Conservation (phyloP, 2,888 invertebrate genomes). For the Seira musarum region DNA sequence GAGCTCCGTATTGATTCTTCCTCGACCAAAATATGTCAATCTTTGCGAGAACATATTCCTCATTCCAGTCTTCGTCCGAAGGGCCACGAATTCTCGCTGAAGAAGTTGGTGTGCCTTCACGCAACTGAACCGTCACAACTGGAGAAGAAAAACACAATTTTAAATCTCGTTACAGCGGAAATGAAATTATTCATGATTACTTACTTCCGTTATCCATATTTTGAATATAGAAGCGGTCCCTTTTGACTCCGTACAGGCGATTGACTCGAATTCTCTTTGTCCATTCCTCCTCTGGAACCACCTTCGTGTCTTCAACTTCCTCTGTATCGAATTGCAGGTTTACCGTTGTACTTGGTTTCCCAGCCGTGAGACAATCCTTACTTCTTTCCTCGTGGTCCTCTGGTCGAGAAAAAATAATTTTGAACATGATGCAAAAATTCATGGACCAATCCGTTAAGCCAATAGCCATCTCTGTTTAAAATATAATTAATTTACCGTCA, state of each 20-base stretch:
- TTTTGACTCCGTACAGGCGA: constrained; percentile 54
- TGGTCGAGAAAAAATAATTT: no score
- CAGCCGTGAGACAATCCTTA: background rate
- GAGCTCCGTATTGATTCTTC: constrained; percentile 39
- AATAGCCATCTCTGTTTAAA: no score
- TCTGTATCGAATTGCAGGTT: background rate
- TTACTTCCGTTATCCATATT: constrained; percentile 57
- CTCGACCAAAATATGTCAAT: constrained; percentile 48
- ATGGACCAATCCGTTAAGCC: no score
- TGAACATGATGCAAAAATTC: no score
- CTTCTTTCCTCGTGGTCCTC: no score
- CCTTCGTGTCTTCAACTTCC: no score
- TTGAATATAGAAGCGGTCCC: constrained; percentile 56
- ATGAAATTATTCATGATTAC: background rate
- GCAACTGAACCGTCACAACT: constrained; percentile 44
- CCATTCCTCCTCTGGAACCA: background rate
- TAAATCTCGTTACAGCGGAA: background rate
- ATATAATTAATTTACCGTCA: no score
- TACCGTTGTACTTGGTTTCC: background rate
- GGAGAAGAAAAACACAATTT: background rate
- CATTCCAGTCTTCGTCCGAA: constrained; percentile 52
- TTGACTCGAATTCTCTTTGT: constrained; percentile 45
- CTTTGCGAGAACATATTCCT: constrained; percentile 58
- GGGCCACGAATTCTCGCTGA: constrained; percentile 53
- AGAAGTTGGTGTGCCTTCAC: constrained; percentile 25